Evolutionary conservation across 2,113 vertebrate genomes (phyloP).

Genomic region (Siniperca chuatsi): DNA sequence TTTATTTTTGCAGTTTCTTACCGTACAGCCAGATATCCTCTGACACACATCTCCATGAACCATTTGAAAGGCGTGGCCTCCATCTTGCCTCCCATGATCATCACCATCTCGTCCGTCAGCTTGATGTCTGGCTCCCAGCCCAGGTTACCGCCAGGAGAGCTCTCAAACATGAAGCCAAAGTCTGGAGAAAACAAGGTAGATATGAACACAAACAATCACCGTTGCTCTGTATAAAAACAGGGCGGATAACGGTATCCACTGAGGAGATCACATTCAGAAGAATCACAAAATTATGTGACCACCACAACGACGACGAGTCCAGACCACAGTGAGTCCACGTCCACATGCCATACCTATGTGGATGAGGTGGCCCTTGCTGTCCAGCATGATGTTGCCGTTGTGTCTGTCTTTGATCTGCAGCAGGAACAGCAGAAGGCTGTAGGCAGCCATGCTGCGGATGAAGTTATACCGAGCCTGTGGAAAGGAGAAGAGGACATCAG

Average conservation of each 20-base stretch:
- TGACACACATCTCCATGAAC: conserved; percentile 99
- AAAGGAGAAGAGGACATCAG: neutral
- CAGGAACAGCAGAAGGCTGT: conserved; percentile 97
- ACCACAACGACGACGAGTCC: too few species aligned
- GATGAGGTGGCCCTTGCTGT: conserved; percentile 92
- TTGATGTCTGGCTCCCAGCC: conserved; percentile 99
- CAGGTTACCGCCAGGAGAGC: conserved; percentile 96
- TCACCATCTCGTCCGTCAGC: conserved; percentile 99
- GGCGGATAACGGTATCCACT: too few species aligned
- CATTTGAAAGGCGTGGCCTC: conserved; percentile 99
- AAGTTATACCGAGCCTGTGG: conserved; percentile 97
- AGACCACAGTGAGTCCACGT: neutral
- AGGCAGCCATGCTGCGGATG: conserved; percentile 98
- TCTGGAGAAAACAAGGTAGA: conserved; percentile 81
- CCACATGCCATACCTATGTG: conserved; percentile 67
- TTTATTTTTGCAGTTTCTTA: conserved; percentile 71
- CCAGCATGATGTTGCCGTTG: conserved; percentile 99
- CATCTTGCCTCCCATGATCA: conserved; percentile 99
- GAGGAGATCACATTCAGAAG: too few species aligned
- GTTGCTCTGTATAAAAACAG: too few species aligned
- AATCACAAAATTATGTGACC: too few species aligned
- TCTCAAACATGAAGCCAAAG: conserved; percentile 99
- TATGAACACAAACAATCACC: neutral
- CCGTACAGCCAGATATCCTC: conserved; percentile 97
- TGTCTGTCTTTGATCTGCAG: conserved; percentile 99